Evolutionary conservation across 2,888 invertebrate genomes (phyloP), one percentile per base, ranked within the genome.

Genomic region (Rhimphoctona megacephalus): DNA sequence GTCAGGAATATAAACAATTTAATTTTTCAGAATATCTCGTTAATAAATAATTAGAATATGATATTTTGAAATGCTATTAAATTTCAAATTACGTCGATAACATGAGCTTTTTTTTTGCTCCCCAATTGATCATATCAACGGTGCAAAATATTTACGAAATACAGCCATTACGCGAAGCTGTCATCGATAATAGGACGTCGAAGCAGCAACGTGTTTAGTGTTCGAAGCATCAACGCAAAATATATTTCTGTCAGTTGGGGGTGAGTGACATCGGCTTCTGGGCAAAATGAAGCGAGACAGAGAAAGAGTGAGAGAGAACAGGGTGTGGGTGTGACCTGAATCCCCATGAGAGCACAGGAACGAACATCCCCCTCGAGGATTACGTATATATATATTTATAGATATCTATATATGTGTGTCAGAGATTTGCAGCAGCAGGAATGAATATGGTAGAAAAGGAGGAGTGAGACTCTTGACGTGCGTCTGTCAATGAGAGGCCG

Each of bases 131-230:
- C 36, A 33, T 43, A 57, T 78, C 22, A 57, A 64, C 39, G 49
- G 36, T 52, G 33, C 7, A 25, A 81, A 81, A 81, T 81, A 81
- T 81, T 81, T 81, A 57, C 46, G 74, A 69, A 81, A 74, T 43
- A 39, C 25, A 17, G 46, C 33, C 14, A 17, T 8, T 22, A 74
- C 25, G 67, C 3, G 54, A 19, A 19, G 67, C 74, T 69, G 74
- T 67, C 74, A 81, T 81, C 81, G 67, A 81, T 81, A 69, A 81
- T 67, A 52, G 22, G 30, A 81, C 33, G 74, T 76, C 81, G 74
- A 74, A 57, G 46, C 67, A 8, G 67, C 49, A 54, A 69, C 57
- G 81, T 67, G 74, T 67, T 81, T 57, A 46, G 64, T 22, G 46
- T 30, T 43, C 36, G 67, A 57, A 57, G 67, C 67, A 74, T 39